phyloP scores from a whole-genome alignment of 1,140 invertebrate species.

The Zaprionus inermis region DNA sequence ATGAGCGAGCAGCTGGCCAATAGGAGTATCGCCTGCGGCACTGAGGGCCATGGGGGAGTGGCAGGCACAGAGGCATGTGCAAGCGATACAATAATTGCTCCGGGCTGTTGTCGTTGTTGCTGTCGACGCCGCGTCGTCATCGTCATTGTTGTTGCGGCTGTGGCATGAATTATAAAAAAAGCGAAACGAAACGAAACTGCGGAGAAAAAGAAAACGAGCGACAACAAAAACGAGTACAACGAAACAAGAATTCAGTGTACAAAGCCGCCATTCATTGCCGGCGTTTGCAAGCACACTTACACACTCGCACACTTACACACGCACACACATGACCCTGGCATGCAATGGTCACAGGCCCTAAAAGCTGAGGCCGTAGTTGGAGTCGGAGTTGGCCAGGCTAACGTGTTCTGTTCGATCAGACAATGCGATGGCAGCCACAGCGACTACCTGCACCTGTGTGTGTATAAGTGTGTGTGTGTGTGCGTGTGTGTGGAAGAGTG shows the following conservation, averaged over 20 bases:
- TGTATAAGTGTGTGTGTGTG: conserved; percentile 50
- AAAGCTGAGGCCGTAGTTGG: conserved; percentile 6
- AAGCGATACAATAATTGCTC: conserved; percentile 82
- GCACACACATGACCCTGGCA: conserved; percentile 44
- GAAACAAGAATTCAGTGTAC: conserved; percentile 60
- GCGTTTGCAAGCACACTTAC: conserved; percentile 52
- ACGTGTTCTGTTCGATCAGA: conserved; percentile 81
- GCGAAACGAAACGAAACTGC: conserved; percentile 16
- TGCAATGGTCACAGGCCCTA: conserved; percentile 65
- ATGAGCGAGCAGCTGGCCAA: conserved; percentile 15
- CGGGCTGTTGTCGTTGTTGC: conserved; percentile 50
- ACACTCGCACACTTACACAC: conserved; percentile 15
- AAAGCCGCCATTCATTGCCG: conserved; percentile 73
- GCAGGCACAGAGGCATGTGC: conserved; percentile 33
- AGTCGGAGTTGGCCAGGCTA: conserved; percentile 43
- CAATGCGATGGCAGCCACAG: conserved; percentile 49
- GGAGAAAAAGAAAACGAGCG: conserved; percentile 41
- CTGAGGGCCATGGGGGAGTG: conserved; percentile 15
- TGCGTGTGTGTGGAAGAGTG: conserved; percentile 44
- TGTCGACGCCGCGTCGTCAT: conserved; percentile 57
- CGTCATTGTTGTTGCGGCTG: conserved; percentile 76
- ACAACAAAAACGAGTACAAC: conserved; percentile 42
- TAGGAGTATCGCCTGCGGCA: conserved; percentile 11
- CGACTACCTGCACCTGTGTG: conserved; percentile 15
- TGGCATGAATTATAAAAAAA: conserved; percentile 67